Conservation (phyloP, 2,113 vertebrate genomes). For the Pollachius pollachius region DNA sequence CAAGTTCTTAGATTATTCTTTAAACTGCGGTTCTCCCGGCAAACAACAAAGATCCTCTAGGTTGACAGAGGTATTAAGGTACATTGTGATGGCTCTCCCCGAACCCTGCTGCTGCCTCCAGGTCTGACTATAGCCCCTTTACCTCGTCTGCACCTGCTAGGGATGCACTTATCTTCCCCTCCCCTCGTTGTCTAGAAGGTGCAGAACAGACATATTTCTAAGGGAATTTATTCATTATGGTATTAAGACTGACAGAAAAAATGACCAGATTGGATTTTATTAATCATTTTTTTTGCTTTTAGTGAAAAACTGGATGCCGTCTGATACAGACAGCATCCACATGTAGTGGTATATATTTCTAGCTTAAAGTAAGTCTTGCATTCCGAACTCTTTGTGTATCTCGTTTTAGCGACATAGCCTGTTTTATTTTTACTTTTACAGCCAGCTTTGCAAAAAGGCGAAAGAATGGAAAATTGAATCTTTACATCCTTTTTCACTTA, state of each 20-base stretch:
- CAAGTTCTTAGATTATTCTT: too few species aligned
- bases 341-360: constrained; percentile 73
- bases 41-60: too few species aligned
- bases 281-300: constrained; percentile 45
- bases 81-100: background rate
- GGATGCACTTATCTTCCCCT: constrained; percentile 72
- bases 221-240: constrained; percentile 63
- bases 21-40: too few species aligned
- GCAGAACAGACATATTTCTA: constrained; percentile 56
- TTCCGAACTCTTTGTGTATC: constrained; percentile 77
- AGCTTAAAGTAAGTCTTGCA: constrained; percentile 75
- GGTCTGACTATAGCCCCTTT: constrained; percentile 45
- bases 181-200: constrained; percentile 63
- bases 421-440: constrained; percentile 69
- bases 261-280: constrained; percentile 49
- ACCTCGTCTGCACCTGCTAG: constrained; percentile 68
- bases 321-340: constrained; percentile 59
- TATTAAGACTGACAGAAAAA: constrained; percentile 34
- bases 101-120: constrained; percentile 19
- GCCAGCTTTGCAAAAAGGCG: constrained; percentile 61
- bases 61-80: too few species aligned
- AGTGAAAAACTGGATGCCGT: constrained; percentile 63
- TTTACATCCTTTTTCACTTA: constrained; percentile 58
- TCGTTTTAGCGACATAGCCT: constrained; percentile 69
- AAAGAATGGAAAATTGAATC: constrained; percentile 59